Conservation (phyloP, 1,140 invertebrate species). For the Augochlora pura region DNA sequence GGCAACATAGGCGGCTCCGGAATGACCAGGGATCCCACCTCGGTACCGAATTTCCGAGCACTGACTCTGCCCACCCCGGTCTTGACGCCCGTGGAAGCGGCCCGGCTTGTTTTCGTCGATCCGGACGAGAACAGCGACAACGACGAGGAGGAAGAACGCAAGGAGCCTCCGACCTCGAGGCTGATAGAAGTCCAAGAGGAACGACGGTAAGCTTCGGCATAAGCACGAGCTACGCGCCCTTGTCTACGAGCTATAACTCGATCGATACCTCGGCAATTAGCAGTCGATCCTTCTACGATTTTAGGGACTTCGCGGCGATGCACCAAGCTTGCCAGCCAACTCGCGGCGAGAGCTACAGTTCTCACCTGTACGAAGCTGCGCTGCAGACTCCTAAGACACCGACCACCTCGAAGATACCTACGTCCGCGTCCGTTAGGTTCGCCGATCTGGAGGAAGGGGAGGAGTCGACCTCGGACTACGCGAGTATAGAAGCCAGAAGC, state of each 20-base stretch:
- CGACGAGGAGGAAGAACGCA: slow-evolving; percentile 68
- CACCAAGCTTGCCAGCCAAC: slow-evolving; percentile 80
- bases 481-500: slow-evolving; percentile 85
- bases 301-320: slow-evolving; percentile 76
- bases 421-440: slow-evolving; percentile 85
- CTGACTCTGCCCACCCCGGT: slow-evolving; percentile 84
- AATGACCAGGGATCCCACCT: slow-evolving; percentile 86
- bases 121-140: slow-evolving; percentile 85
- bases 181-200: slow-evolving; percentile 78
- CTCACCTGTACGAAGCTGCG: slow-evolving; percentile 80
- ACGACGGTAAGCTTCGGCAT: slow-evolving; percentile 62
- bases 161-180: slow-evolving; percentile 70
- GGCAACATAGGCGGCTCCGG: slow-evolving; percentile 64
- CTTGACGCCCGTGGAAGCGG: slow-evolving; percentile 85
- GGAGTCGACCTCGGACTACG: slow-evolving; percentile 89
- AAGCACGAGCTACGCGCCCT: background rate
- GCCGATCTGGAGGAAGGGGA: slow-evolving; percentile 83
- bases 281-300: background rate
- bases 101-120: slow-evolving; percentile 86
- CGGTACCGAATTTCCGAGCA: slow-evolving; percentile 88
- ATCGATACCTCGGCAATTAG: too few relatives aligned
- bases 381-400: slow-evolving; percentile 83
- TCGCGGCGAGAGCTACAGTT: slow-evolving; percentile 82
- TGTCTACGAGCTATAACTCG: too few relatives aligned
- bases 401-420: slow-evolving; percentile 82